Evolutionary conservation across 1,140 invertebrate genomes (phyloP).

Genomic region (Lepidostoma basale): DNA sequence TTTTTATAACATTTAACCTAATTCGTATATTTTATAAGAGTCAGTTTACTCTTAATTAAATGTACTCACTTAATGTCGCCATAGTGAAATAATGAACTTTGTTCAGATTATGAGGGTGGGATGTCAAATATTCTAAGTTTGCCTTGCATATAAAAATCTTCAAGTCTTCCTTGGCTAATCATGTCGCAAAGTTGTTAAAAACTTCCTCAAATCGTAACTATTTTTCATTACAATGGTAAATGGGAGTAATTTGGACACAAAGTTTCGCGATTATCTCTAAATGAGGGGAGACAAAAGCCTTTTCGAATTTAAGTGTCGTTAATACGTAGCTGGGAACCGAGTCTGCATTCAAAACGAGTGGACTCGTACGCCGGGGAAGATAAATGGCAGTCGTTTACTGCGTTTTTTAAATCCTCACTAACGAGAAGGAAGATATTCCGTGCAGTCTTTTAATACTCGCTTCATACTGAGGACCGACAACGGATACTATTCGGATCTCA

Average conservation of each 20-base stretch:
- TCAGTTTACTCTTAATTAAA: too few relatives aligned
- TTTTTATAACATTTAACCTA: too few relatives aligned
- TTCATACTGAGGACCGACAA: too few relatives aligned
- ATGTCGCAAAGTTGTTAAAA: neutral
- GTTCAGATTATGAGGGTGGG: too few relatives aligned
- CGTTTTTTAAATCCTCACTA: slow-evolving; percentile 1
- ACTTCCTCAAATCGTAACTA: neutral
- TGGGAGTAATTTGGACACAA: neutral
- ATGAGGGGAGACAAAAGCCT: neutral
- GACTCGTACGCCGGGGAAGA: neutral
- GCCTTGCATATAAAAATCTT: neutral
- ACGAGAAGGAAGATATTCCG: neutral
- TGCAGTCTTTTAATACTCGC: too few relatives aligned
- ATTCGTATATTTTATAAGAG: too few relatives aligned
- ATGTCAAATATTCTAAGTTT: neutral
- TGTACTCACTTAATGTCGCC: too few relatives aligned
- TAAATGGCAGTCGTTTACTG: neutral
- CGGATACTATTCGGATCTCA: too few relatives aligned
- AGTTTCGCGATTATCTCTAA: neutral
- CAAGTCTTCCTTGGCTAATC: neutral
- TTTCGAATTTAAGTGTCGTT: slow-evolving; percentile 1
- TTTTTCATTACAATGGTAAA: neutral
- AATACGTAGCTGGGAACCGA: neutral
- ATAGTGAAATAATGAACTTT: too few relatives aligned
- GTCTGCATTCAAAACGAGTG: neutral